A percentile compares a stretch with the other conserved stretches of the same genome.
These are phyloP conservation scores for Hiodon tergisus DNA, from an alignment of 2,113 vertebrate species.

Conservation along the genomic window DNA sequence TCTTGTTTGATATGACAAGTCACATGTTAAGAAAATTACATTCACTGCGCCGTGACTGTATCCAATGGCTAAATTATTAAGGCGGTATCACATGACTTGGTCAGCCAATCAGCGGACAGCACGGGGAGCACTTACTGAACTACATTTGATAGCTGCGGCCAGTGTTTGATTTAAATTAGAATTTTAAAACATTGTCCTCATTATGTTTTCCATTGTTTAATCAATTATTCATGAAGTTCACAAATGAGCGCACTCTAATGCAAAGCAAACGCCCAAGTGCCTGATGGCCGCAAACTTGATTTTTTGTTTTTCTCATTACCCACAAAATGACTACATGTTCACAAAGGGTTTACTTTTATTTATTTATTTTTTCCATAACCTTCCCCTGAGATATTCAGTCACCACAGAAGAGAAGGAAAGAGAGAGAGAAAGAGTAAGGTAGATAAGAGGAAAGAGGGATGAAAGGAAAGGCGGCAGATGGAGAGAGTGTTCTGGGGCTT, in stretches of 20 bases:
- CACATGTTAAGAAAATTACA: slow-evolving; percentile 1
- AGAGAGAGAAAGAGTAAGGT: slow-evolving; percentile 25
- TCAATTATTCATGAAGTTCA: slow-evolving; percentile 27
- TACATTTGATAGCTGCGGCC: slow-evolving; percentile 12
- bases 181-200: slow-evolving; percentile 26
- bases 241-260: slow-evolving; percentile 22
- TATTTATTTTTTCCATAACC: background rate
- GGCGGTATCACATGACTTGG: background rate
- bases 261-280: slow-evolving; percentile 14
- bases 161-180: slow-evolving; percentile 23
- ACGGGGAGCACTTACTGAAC: slow-evolving; percentile 2
- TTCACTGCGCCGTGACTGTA: background rate
- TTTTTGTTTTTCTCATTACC: slow-evolving; percentile 4
- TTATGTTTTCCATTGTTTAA: slow-evolving; percentile 30
- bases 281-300: background rate
- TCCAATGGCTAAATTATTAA: background rate
- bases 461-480: slow-evolving; percentile 53
- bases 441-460: slow-evolving; percentile 33
- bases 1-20: background rate
- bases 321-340: background rate
- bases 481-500: slow-evolving; percentile 48
- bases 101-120: background rate
- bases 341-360: slow-evolving; percentile 2
- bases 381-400: background rate
- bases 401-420: slow-evolving; percentile 4